Evolutionary conservation across 2,888 invertebrate species (phyloP), one percentile per base, ranked within the genome.

Genomic region (Andrena fulva): DNA sequence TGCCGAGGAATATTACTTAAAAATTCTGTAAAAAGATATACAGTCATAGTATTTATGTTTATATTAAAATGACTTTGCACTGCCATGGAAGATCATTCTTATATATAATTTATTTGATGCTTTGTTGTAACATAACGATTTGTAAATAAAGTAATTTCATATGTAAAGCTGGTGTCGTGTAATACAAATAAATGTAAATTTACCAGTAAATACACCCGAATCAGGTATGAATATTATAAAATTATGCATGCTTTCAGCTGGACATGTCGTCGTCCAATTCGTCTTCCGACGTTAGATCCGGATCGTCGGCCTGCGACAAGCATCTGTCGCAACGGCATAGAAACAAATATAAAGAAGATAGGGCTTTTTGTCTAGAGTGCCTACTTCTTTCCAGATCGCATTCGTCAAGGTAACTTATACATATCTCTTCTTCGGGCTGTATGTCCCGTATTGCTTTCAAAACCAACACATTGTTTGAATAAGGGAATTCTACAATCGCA

Each of bases 381-480:
- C 98, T 95, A 52, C 98, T 98, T 80, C 98, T 95, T 80, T 96
- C 95, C 82, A 97, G 93, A 67, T 96, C 95, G 91, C 98, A 99
- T 85, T 98, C 98, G 90, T 98, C 98, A 85, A 99, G 95, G 93
- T 99, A 99, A 85, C 97, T 97, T 89, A 98, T 98, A 86, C 96
- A 97, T 82, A 99, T 97, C 94, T 99, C 99, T 80, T 99, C 98
- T 0, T 97, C 98, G 0, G 96, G 95, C 87, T 95, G 93, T 76
- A 99, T 98, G 72, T 96, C 95, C 73, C 95, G 95, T 7, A 96
- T 91, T 0, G 98, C 98, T 85, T 96, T 96, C 74, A 98, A 92
- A 12, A 96, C 96, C 77, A 98, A 94, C 74, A 96, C 95, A 85
- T 96, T 97, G 93, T 98, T 97, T 64, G 97, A 97, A 90, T 97